These are phyloP conservation scores for Cheilosia grossa DNA, from an alignment of 2,888 invertebrate genomes.

Conservation along the genomic window DNA sequence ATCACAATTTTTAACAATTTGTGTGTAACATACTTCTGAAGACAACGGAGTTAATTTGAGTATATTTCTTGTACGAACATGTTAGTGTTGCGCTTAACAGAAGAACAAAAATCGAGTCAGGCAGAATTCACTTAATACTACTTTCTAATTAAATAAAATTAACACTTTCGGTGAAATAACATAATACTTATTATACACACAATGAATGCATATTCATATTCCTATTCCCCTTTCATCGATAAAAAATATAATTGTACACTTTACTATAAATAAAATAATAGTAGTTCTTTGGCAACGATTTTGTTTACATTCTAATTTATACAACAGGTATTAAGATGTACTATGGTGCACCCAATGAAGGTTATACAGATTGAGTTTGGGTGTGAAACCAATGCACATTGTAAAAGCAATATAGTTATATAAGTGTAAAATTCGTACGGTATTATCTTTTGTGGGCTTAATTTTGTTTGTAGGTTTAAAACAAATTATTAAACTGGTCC, in stretches of 20 bases:
- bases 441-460: constrained; percentile 36
- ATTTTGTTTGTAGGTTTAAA: constrained; percentile 34
- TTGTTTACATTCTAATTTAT: constrained; percentile 49
- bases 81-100: neutral
- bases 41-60: neutral
- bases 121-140: constrained; percentile 8
- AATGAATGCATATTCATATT: constrained; percentile 18
- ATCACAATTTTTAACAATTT: constrained; percentile 37
- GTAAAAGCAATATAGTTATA: constrained; percentile 50
- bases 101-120: constrained; percentile 2
- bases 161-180: constrained; percentile 54
- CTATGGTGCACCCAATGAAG: constrained; percentile 39
- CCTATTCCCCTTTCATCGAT: neutral
- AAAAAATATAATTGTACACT: constrained; percentile 15
- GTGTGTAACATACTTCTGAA: neutral
- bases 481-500: constrained; percentile 65
- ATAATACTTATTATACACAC: constrained; percentile 37
- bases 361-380: constrained; percentile 53
- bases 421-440: constrained; percentile 69
- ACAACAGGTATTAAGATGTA: constrained; percentile 35
- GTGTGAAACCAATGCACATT: constrained; percentile 68
- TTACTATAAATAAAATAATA: constrained; percentile 35
- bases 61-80: no score
- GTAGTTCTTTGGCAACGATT: constrained; percentile 62
- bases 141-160: constrained; percentile 33